A percentile compares a stretch with the other conserved stretches of the same genome.
These are phyloP conservation scores for Elmis aenea DNA, from an alignment of 2,888 invertebrate species.

Conservation along the genomic window DNA sequence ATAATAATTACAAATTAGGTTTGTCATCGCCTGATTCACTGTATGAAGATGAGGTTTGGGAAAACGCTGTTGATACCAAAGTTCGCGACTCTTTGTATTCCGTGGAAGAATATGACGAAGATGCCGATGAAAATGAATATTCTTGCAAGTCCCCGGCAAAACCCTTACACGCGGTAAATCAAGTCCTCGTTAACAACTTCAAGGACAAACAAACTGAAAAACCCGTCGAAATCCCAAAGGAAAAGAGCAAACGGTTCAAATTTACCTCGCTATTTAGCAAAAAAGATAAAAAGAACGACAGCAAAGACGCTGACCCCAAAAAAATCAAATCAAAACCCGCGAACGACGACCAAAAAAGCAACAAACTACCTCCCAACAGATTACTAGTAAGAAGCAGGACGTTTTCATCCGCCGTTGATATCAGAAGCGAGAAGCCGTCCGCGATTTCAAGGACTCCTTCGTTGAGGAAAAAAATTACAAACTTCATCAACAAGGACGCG, in stretches of 20 bases:
- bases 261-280: constrained; percentile 11
- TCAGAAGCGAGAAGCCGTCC: constrained; percentile 24
- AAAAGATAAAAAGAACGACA: constrained; percentile 16
- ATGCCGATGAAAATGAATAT: constrained; percentile 8
- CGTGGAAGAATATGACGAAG: constrained; percentile 27
- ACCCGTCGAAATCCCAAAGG: constrained; percentile 3
- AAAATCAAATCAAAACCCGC: too few species aligned
- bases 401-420: constrained; percentile 28
- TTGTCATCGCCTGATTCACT: too few species aligned
- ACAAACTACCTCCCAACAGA: background rate
- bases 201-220: background rate
- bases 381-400: background rate
- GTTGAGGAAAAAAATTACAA: constrained; percentile 37
- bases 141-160: background rate
- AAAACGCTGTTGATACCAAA: background rate
- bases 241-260: constrained; percentile 5
- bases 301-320: constrained; percentile 13
- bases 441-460: constrained; percentile 34
- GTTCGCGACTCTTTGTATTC: constrained; percentile 26
- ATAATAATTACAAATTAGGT: background rate
- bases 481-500: constrained; percentile 35
- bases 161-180: background rate
- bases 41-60: too few species aligned
- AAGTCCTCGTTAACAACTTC: constrained; percentile 4
- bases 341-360: too few species aligned